Evolutionary conservation across 2,797 vertebrate species (phyloP), one percentile per base, ranked within the genome.

Genomic region (Ceyx erithaca): DNA sequence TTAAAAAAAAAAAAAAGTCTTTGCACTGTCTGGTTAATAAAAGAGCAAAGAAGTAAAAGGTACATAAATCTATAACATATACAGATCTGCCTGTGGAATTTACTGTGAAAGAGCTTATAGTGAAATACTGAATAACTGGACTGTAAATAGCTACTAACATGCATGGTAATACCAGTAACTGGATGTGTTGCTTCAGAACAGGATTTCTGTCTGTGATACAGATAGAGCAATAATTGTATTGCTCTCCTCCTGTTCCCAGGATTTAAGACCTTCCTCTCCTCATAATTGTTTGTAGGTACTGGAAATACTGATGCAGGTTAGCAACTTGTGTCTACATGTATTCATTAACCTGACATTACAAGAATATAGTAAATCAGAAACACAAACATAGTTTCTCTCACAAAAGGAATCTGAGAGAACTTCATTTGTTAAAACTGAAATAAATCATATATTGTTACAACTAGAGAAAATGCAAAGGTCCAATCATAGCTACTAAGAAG

Each of bases 21-120:
- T 70, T 68, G 17, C 85, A 70, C 52, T 7, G 88, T 88, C 68
- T 86, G 41, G 33, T 90, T 94, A 85, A 90, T 68, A 87, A 90
- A 92, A 82, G 61, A 92, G 22, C 49, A 72, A 85, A 51, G 54
- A 89, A 90, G 55, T 69, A 59, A 94, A 87, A 89, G 43, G n/a
- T 85, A 85, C 43, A 75, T 89, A 92, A 93, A 94, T 94, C 72
- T 89, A 7, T 25, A 82, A 48, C 0, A 0, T 28, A 62, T 28
- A 80, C 30, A 90, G 88, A 67, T 28, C 70, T 59, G 45, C 40
- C 67, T 45, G 23, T 75, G 69, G 76, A 90, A 92, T 92, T 85
- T 43, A 37, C 4, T 13, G 7, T 64, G 71, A 71, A 81, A 31
- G 80, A 96, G 40, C 51, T 93, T 80, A 15, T 37, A 55, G 41